phyloP scores from a whole-genome alignment of 2,888 invertebrate genomes.

The Pheosia gnoma region DNA sequence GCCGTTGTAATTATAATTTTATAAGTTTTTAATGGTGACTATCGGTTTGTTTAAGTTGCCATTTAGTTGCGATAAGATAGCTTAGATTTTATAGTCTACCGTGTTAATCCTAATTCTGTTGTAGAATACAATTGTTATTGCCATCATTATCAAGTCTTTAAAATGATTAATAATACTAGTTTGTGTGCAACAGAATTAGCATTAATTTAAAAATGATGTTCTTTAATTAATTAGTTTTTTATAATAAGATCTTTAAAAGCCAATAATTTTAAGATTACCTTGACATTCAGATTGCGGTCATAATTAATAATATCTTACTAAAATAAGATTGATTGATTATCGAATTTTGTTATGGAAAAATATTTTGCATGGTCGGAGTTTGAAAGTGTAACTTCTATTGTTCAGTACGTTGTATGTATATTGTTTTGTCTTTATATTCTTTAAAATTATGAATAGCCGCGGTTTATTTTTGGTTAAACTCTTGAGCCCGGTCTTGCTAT shows the following conservation, averaged over 20 bases:
- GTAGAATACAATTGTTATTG: neutral
- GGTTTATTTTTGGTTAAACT: constrained; percentile 56
- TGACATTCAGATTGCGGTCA: neutral
- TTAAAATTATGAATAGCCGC: neutral
- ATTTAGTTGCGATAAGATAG: constrained; percentile 58
- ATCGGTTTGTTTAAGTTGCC: constrained; percentile 61
- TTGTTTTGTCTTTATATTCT: neutral
- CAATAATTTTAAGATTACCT: neutral
- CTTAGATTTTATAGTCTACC: constrained; percentile 29
- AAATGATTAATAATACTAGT: neutral
- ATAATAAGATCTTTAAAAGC: constrained; percentile 8
- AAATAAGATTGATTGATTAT: neutral
- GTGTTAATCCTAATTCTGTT: neutral
- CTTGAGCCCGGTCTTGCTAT: constrained; percentile 65
- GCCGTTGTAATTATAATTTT: constrained; percentile 31
- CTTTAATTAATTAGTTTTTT: constrained; percentile 2
- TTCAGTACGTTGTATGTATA: constrained; percentile 6
- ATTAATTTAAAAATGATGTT: neutral
- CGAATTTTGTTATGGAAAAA: constrained; percentile 15
- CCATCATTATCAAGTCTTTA: neutral
- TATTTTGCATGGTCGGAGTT: constrained; percentile 51
- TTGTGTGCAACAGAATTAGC: neutral
- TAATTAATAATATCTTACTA: neutral
- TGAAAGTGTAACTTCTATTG: constrained; percentile 57
- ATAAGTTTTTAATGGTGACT: constrained; percentile 41